Conservation (phyloP, 2,113 vertebrate species). For the Calidris pugnax region DNA sequence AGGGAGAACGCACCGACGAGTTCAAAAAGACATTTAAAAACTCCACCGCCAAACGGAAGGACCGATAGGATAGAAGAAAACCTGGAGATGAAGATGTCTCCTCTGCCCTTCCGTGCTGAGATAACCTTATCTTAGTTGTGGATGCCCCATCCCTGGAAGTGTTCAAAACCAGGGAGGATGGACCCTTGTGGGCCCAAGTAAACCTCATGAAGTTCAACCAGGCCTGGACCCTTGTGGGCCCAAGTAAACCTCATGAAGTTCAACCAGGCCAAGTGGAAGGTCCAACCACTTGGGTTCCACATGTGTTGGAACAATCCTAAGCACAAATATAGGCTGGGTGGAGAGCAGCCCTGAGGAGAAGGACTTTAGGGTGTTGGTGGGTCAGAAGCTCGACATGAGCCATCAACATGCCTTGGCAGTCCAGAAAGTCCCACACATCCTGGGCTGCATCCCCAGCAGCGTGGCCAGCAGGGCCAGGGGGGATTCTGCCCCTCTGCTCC, state of each 20-base stretch:
- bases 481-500: too few species aligned
- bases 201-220: background rate
- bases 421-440: background rate
- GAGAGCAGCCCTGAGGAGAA: background rate
- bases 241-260: background rate
- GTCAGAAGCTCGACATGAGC: background rate
- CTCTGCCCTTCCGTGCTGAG: background rate
- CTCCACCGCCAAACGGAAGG: background rate
- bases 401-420: background rate
- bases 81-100: background rate
- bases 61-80: accelerated
- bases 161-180: background rate
- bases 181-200: background rate
- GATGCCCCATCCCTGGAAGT: background rate
- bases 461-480: too few species aligned
- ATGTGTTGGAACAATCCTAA: background rate
- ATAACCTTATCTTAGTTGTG: background rate
- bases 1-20: background rate
- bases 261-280: background rate
- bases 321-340: background rate
- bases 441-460: too few species aligned
- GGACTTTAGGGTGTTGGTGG: background rate
- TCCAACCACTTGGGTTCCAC: background rate
- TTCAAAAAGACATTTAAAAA: background rate
- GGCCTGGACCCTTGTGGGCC: background rate